Evolutionary conservation across 2,888 invertebrate species (phyloP).

Genomic region (Lamellibrachia satsuma): DNA sequence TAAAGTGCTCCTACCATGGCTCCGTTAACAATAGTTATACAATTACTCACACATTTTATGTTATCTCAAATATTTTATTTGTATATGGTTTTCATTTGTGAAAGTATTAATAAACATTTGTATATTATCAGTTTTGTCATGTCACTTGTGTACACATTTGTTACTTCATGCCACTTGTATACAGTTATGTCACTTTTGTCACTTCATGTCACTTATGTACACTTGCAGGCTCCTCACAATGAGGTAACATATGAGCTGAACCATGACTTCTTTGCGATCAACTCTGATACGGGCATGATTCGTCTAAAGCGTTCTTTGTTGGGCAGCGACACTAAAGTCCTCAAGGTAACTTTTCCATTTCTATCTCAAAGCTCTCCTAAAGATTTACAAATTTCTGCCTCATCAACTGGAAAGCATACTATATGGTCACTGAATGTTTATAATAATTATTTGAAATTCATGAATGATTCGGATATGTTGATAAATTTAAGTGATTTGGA

Average conservation of each 20-base stretch:
- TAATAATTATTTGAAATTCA: not conserved
- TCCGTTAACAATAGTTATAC: no score
- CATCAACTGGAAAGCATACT: not conserved
- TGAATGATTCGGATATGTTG: not conserved
- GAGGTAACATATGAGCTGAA: constrained; percentile 37
- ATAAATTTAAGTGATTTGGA: not conserved
- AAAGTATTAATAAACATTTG: no score
- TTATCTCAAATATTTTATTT: no score
- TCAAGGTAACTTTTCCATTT: constrained; percentile 32
- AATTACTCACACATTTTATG: no score
- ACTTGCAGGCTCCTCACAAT: constrained; percentile 39
- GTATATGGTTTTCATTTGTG: not conserved
- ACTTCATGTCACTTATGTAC: no score
- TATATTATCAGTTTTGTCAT: no score
- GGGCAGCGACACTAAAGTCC: constrained; percentile 31
- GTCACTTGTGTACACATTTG: no score
- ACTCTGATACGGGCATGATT: constrained; percentile 36
- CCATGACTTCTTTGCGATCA: constrained; percentile 50
- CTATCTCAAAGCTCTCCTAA: not conserved
- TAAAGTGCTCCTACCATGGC: no score
- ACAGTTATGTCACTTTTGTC: no score
- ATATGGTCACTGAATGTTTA: not conserved
- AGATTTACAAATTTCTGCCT: not conserved
- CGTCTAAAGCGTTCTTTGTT: constrained; percentile 39
- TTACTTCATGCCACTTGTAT: no score